Conservation (phyloP, 2,888 invertebrate species). For the Crocallis elinguaria region DNA sequence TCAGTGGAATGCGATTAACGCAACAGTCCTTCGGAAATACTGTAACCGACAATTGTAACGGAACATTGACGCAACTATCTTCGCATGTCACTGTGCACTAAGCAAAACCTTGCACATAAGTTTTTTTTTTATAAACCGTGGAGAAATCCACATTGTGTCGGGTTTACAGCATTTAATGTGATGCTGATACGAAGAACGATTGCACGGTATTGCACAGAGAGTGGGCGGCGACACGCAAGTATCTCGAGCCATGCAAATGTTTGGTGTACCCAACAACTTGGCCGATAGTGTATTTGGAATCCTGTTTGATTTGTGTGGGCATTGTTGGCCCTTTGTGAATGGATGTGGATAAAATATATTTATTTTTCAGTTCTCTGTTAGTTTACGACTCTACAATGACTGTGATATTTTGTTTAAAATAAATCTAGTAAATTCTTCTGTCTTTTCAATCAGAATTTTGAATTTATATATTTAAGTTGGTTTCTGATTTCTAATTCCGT, state of each 20-base stretch:
- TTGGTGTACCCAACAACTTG: constrained; percentile 62
- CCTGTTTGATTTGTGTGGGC: constrained; percentile 80
- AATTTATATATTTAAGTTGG: too few relatives aligned
- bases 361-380: constrained; percentile 31
- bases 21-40: constrained; percentile 30
- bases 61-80: constrained; percentile 58
- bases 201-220: constrained; percentile 71
- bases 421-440: too few relatives aligned
- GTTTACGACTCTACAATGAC: too few relatives aligned
- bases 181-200: constrained; percentile 77
- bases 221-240: constrained; percentile 80
- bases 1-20: constrained; percentile 25
- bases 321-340: constrained; percentile 58
- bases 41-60: constrained; percentile 46
- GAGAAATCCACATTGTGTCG: constrained; percentile 70
- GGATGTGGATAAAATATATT: constrained; percentile 4
- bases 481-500: too few relatives aligned
- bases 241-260: constrained; percentile 75
- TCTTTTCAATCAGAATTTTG: too few relatives aligned
- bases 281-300: constrained; percentile 72
- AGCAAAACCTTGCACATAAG: constrained; percentile 59
- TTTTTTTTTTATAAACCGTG: constrained; percentile 69
- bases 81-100: constrained; percentile 66
- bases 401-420: neutral
- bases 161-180: constrained; percentile 71